These are phyloP conservation scores for Mormyrus proboscirostris DNA, from an alignment of 2,797 vertebrate species.

Conservation along the genomic window DNA sequence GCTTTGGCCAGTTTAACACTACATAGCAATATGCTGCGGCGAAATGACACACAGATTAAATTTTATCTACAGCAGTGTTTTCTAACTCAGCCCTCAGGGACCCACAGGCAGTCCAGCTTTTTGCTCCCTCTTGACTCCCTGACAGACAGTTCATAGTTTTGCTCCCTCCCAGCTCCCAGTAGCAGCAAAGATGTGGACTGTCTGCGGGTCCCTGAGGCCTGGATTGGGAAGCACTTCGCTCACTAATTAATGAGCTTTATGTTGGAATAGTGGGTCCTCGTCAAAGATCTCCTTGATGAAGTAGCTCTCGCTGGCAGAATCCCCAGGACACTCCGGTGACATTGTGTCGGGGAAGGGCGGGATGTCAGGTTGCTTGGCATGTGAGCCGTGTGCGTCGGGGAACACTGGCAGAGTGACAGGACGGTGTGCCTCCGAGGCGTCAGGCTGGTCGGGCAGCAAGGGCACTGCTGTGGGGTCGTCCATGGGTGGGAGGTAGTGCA, in stretches of 20 bases:
- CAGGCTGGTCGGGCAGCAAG: constrained; percentile 39
- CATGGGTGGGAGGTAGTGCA: constrained; percentile 41
- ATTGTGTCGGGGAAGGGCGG: constrained; percentile 39
- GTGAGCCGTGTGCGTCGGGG: constrained; percentile 47
- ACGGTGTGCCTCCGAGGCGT: background rate
- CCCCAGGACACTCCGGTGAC: constrained; percentile 43
- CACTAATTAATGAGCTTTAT: constrained; percentile 7
- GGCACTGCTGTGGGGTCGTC: constrained; percentile 39
- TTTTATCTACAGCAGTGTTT: background rate
- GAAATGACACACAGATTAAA: background rate
- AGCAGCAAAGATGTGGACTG: background rate
- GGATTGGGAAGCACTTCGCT: background rate
- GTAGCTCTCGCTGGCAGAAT: accelerated
- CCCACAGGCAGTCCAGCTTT: background rate
- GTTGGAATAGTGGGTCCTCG: constrained; percentile 53
- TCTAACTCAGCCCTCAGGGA: background rate
- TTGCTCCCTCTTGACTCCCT: background rate
- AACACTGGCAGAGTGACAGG: constrained; percentile 40
- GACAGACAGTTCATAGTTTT: background rate
- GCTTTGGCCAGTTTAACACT: background rate
- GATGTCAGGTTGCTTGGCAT: constrained; percentile 42
- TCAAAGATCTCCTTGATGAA: constrained; percentile 43
- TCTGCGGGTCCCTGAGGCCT: background rate
- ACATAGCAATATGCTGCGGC: background rate
- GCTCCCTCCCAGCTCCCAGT: background rate